Percentiles rank a stretch among this genome's conserved stretches.
These are phyloP conservation scores for human (Homo sapiens) DNA, from an alignment of 2,113 vertebrate species.

Conservation along the genomic window GRCh38 chr6:123791001-123791500, in stretches of 20 bases:
- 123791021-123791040: constrained; percentile 51
- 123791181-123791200: constrained; percentile 15
- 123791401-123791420: not conserved
- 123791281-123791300: constrained; percentile 34
- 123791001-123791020: constrained; percentile 38
- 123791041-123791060: constrained; percentile 22
- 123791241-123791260: not conserved
- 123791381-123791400: not conserved
- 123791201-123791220: not conserved
- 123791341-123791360: not conserved
- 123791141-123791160: constrained; percentile 8
- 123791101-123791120: not conserved
- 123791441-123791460: not conserved
- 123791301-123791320: not conserved
- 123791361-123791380: not conserved
- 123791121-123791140: not conserved
- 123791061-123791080: constrained; percentile 16
- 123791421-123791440: not conserved
- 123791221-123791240: not conserved
- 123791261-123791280: not conserved
- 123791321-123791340: not conserved
- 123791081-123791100: not conserved
- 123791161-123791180: not conserved
- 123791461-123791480: not conserved
- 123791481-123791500: not conserved